Base-by-base conservation (phyloP, 2,797 vertebrate species). In the Sebastes steindachneri region DNA sequence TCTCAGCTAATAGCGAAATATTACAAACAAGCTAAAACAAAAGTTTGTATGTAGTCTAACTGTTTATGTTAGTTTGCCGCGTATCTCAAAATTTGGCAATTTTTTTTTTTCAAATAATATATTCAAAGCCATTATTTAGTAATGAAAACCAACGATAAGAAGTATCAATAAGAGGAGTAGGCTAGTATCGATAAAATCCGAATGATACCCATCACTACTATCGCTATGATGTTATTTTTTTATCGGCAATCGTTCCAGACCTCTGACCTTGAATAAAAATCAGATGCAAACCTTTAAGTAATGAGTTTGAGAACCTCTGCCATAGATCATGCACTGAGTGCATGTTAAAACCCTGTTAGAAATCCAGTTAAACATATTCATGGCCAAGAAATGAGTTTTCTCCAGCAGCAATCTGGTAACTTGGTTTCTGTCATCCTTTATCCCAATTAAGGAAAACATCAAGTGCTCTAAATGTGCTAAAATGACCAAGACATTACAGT, bases 91-190 rank as follows among this genome's bases (percentile, higher is more conserved):
- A 41, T 41, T 41, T 37, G 35, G 35, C 12, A 14, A 14, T 14
- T 37, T 37, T 0, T 37, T 45, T 48, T 48, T 48, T 48, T 9
- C 17, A 51, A 51, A 19, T 51, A 19, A 51, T 51, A n/a, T 51
- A 51, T 51, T 51, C 0, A 51, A 45, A 51, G 45, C 7, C 45
- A 4, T 51, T 51, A 51, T n/a, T 51, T 51, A 51, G 45, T 51
- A 51, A n/a, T 51, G 0, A 51, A n/a, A 51, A 51, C 0, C 0
- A 51, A 48, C 17, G 0, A 48, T 48, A n/a, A 48, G 45, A n/a
- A 48, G 45, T n/a, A 51, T 51, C 0, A 0, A 51, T 51, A 51
- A n/a, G 41, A 48, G 45, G 17, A 51, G 45, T n/a, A n/a, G 17
- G 45, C 2, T 51, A 51, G 1, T 51, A 51, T 51, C 17, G 8